Evolutionary conservation across 2,797 vertebrate genomes (phyloP), one percentile per base, ranked within the genome.

Genomic region (Bryconaethiops microstoma): DNA sequence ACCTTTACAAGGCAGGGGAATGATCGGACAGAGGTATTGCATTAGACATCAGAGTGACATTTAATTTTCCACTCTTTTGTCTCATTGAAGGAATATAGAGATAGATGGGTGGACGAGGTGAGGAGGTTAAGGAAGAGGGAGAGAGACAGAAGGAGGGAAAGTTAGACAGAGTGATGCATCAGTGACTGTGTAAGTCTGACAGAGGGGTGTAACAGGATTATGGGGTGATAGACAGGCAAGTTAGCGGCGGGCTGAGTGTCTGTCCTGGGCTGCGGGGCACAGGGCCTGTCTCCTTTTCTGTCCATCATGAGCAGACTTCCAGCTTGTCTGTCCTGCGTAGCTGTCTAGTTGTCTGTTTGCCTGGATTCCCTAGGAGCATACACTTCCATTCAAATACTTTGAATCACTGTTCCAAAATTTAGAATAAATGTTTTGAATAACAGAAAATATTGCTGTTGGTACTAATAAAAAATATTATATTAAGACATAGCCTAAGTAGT

Each of bases 201-300:
- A 62, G 59, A 63, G 65, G 14, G 35, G 78, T 40, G 45, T n/a
- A 50, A 50, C 62, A n/a, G 55, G 62, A 86, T 82, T 83, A 60
- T n/a, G 77, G 74, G 76, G 60, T 83, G 86, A 77, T 45, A 73
- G 83, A 79, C 70, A 67, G 57, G 50, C 45, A 8, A 73, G 64
- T 60, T 73, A 21, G 21, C 59, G 25, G 70, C 45, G 48, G 25
- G 25, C 63, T 50, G 60, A 23, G 48, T 57, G 67, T 72, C 64
- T 67, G n/a, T 73, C 35, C 55, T 59, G n/a, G 64, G 29, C 77
- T 68, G 25, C 65, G 50, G 42, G 39, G 77, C 74, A 78, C 21
- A 1, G 23, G 62, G 72, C 5, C 73, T 74, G 45, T 67, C 59
- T n/a, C 54, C 45, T 50, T 76, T 48, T 70, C 59, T 74, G 70